Conservation (phyloP, 2,888 invertebrate species). For the Tipula unca region DNA sequence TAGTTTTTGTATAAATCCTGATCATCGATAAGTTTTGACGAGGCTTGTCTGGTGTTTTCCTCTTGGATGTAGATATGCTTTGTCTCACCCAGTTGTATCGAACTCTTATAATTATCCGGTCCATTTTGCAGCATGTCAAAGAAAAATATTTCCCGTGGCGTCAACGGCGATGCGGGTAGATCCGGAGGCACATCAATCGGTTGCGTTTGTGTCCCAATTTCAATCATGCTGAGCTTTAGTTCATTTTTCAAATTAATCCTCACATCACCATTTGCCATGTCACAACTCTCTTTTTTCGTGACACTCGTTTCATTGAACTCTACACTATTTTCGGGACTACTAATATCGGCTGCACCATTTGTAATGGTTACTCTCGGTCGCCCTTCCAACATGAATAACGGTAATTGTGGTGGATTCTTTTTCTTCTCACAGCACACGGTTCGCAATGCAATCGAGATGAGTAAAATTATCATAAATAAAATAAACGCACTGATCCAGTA, state of each 20-base stretch:
- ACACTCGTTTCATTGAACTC: neutral
- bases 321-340: neutral
- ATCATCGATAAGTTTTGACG: neutral
- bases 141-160: conserved; percentile 9
- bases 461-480: neutral
- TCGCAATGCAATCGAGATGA: neutral
- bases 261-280: neutral
- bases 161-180: neutral
- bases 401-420: neutral
- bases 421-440: neutral
- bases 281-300: neutral
- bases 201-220: conserved; percentile 14
- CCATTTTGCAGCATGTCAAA: neutral
- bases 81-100: neutral
- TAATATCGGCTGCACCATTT: neutral
- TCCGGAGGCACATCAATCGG: neutral
- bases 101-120: neutral
- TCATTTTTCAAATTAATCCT: neutral
- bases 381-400: neutral
- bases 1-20: neutral
- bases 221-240: neutral
- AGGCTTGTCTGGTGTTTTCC: neutral
- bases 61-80: neutral
- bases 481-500: neutral
- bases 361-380: neutral